Evolutionary conservation across 37 sponge, comb jelly and placozoan species (phyloP).

Genomic region (Amphimedon queenslandica): DNA sequence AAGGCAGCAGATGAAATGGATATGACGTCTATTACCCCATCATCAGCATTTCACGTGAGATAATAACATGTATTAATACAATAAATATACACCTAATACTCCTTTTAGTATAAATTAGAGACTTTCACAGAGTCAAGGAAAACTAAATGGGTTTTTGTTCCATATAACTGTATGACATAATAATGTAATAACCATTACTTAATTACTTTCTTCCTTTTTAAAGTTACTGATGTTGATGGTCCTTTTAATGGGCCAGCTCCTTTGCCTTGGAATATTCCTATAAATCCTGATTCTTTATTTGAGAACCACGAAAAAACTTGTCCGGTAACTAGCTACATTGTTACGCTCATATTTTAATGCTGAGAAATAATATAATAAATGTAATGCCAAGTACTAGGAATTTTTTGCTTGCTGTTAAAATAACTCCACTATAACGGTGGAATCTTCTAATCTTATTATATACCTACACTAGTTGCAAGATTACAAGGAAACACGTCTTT

Average conservation of each 20-base stretch:
- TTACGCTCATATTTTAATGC: neutral
- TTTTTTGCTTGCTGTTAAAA: neutral
- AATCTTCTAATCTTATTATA: no score
- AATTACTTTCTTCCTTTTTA: no score
- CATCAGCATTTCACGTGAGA: conserved; percentile 79
- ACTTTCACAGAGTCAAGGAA: conserved; percentile 71
- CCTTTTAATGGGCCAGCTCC: conserved; percentile 72
- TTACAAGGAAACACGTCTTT: neutral
- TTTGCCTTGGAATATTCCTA: conserved; percentile 54
- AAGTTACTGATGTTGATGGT: conserved; percentile 58
- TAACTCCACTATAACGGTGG: neutral
- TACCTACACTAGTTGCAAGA: neutral
- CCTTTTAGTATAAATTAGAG: conserved; percentile 65
- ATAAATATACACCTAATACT: no score
- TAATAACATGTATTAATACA: neutral
- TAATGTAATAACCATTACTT: no score
- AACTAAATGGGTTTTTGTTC: conserved; percentile 55
- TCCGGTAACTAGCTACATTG: neutral
- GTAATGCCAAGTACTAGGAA: neutral
- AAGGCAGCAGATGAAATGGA: conserved; percentile 51
- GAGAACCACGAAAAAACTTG: neutral
- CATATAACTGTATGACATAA: conserved; percentile 31
- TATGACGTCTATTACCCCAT: conserved; percentile 53
- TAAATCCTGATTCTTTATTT: neutral
- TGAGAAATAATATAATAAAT: neutral